These are phyloP conservation scores for Heliconius ismenius DNA, from an alignment of 2,888 invertebrate species.

Conservation along the genomic window DNA sequence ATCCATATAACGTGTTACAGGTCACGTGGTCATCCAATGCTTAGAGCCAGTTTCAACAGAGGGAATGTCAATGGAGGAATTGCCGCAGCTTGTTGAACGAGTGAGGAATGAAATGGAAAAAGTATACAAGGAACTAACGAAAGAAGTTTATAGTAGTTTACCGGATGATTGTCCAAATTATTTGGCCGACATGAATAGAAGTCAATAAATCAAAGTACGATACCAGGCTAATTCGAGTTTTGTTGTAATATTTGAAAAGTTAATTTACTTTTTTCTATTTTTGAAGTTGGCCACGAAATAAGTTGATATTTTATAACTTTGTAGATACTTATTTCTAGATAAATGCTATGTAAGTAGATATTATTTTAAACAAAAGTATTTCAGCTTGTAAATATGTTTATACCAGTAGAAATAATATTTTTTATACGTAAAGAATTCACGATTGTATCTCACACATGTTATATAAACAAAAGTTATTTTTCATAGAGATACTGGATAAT, in stretches of 20 bases:
- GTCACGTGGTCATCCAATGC: constrained; percentile 77
- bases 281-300: background rate
- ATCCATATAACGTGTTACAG: constrained; percentile 54
- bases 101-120: constrained; percentile 72
- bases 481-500: background rate
- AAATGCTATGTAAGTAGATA: background rate
- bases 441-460: background rate
- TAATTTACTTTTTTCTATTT: background rate
- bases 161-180: constrained; percentile 66
- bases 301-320: background rate
- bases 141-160: constrained; percentile 68
- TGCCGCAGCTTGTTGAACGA: constrained; percentile 69
- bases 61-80: constrained; percentile 69
- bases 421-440: background rate
- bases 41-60: constrained; percentile 76
- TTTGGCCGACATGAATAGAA: constrained; percentile 18
- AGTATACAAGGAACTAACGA: constrained; percentile 68
- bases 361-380: background rate
- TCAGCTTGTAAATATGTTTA: constrained; percentile 1
- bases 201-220: constrained; percentile 12
- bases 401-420: background rate
- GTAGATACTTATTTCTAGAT: background rate
- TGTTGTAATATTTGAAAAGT: background rate
- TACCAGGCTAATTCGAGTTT: background rate
- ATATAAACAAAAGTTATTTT: background rate